Evolutionary conservation across 2,888 invertebrate genomes (phyloP).

Genomic region (Cataglyphis altisquamis): DNA sequence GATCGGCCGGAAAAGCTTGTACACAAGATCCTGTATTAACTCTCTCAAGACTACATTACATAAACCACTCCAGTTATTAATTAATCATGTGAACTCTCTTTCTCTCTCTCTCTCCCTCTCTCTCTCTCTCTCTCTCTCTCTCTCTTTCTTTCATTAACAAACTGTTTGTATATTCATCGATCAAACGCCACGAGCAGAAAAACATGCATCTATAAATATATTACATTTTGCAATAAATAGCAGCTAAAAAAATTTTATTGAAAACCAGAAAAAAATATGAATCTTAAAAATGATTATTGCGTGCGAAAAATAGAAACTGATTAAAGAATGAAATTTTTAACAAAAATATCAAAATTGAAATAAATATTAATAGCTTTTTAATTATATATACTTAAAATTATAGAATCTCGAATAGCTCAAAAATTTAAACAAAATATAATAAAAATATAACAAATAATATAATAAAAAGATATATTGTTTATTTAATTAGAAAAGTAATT

Average conservation of each 20-base stretch:
- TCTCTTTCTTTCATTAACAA: not conserved
- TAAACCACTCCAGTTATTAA: slow-evolving; percentile 38
- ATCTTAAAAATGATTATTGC: not conserved
- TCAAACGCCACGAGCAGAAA: slow-evolving; percentile 6
- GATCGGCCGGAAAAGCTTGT: not conserved
- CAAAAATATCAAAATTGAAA: not conserved
- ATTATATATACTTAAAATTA: not conserved
- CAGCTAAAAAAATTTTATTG: not conserved
- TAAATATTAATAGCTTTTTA: not conserved
- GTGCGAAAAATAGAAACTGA: not conserved
- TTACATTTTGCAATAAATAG: not conserved
- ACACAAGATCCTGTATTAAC: slow-evolving; percentile 32
- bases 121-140: slow-evolving; percentile 7
- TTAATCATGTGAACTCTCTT: slow-evolving; percentile 41
- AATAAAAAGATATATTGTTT: not conserved
- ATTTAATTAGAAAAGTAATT: not conserved
- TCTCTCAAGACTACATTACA: slow-evolving; percentile 37
- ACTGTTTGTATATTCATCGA: slow-evolving; percentile 5
- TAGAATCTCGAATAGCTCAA: not conserved
- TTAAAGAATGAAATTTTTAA: not conserved
- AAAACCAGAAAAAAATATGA: not conserved
- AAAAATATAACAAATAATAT: not conserved
- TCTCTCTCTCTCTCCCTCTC: slow-evolving; percentile 5
- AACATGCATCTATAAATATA: not conserved
- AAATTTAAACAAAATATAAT: not conserved